These are phyloP conservation scores for Anguilla pacifica DNA, from an alignment of 2,797 vertebrate genomes.

Conservation along the genomic window DNA sequence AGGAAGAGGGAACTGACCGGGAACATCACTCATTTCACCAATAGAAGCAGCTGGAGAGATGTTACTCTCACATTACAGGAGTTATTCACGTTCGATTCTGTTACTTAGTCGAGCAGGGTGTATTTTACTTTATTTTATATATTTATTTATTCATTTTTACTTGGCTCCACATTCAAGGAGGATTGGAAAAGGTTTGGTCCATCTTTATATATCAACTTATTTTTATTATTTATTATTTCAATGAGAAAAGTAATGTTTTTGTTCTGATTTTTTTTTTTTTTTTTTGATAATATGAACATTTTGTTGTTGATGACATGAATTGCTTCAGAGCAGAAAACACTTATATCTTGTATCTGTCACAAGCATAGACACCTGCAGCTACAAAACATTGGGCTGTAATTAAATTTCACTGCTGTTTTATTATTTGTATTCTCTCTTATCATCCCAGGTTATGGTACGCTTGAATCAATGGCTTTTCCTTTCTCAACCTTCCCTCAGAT, in stretches of 20 bases:
- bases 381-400: conserved; percentile 47
- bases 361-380: conserved; percentile 52
- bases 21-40: background rate
- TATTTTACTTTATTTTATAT: background rate
- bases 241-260: background rate
- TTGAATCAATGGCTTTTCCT: background rate
- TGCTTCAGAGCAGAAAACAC: conserved; percentile 26
- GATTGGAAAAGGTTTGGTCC: background rate
- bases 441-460: conserved; percentile 40
- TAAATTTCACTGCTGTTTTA: conserved; percentile 45
- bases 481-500: background rate
- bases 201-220: background rate
- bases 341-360: conserved; percentile 54
- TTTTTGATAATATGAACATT: background rate
- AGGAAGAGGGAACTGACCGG: background rate
- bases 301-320: background rate
- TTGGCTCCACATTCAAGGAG: background rate
- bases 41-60: background rate
- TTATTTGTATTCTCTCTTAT: conserved; percentile 50
- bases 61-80: background rate
- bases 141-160: background rate
- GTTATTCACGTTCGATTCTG: background rate
- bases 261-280: background rate
- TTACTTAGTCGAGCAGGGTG: background rate
- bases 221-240: background rate